phyloP scores from a whole-genome alignment of 2,888 invertebrate species.

The Diogma glabrata region DNA sequence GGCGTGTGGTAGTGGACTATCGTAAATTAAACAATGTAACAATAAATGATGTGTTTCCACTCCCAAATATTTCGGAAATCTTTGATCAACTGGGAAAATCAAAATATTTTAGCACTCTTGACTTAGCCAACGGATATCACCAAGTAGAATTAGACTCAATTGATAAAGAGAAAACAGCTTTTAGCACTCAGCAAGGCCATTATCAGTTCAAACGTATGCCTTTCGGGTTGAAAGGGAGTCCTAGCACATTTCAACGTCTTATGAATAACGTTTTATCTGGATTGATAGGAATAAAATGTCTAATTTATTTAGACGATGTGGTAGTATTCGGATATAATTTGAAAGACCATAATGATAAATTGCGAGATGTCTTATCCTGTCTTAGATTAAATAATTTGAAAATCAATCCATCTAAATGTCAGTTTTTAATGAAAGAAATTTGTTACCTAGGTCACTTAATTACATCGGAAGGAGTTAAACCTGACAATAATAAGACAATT shows the following conservation, averaged over 20 bases:
- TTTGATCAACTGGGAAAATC: background rate
- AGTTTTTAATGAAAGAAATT: too few species aligned
- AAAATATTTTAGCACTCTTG: background rate
- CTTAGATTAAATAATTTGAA: too few species aligned
- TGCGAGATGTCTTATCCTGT: too few species aligned
- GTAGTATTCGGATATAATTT: conserved; percentile 17
- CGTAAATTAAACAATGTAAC: background rate
- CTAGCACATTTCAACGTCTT: background rate
- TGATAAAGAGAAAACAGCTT: background rate
- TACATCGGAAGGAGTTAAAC: too few species aligned
- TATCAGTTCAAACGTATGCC: background rate
- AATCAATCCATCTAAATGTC: too few species aligned
- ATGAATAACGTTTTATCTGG: background rate
- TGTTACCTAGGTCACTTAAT: too few species aligned
- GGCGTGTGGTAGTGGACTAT: background rate
- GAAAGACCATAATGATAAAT: conserved; percentile 22
- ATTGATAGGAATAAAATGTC: conserved; percentile 3
- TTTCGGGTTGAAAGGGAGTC: background rate
- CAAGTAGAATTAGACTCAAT: background rate
- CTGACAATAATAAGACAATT: too few species aligned
- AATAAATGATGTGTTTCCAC: background rate
- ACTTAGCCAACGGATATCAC: background rate
- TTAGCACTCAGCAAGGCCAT: background rate
- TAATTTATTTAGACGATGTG: background rate
- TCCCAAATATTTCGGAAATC: background rate